These are phyloP conservation scores for Lepidocyrtinus sp. DNA, from an alignment of 2,888 invertebrate species.

Conservation along the genomic window DNA sequence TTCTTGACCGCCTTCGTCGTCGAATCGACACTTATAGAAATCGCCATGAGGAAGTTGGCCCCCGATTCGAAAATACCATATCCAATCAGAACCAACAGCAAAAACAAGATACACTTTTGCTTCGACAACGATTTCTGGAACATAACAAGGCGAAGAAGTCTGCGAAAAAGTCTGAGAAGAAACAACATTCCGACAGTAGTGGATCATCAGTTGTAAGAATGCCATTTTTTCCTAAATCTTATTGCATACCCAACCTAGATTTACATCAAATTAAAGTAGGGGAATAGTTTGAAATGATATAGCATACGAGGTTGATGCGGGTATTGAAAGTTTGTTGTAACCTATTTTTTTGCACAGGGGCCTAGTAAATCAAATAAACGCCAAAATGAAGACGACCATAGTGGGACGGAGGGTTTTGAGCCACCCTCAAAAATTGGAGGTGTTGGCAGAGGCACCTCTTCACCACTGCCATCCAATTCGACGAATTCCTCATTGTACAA, in stretches of 20 bases:
- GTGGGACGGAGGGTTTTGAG: constrained; percentile 72
- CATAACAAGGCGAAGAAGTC: constrained; percentile 90
- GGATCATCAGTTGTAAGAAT: constrained; percentile 47
- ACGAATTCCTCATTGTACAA: constrained; percentile 58
- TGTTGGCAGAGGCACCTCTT: constrained; percentile 69
- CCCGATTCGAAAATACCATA: constrained; percentile 90
- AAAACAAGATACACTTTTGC: constrained; percentile 87
- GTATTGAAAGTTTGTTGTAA: no score
- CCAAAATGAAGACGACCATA: constrained; percentile 76
- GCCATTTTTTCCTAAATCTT: no score
- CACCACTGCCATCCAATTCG: constrained; percentile 56
- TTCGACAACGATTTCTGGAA: constrained; percentile 92
- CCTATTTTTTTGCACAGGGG: constrained; percentile 69
- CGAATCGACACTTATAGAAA: constrained; percentile 90
- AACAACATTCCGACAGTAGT: constrained; percentile 70
- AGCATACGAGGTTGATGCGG: no score
- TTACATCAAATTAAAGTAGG: background rate
- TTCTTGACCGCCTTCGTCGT: constrained; percentile 86
- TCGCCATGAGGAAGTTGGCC: constrained; percentile 88
- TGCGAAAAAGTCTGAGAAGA: constrained; percentile 83
- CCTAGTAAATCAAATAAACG: constrained; percentile 86
- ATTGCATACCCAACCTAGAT: background rate
- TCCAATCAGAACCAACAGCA: constrained; percentile 92
- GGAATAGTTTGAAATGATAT: no score
- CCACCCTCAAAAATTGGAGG: constrained; percentile 69